These are phyloP conservation scores for Sminthurides bifidus DNA, from an alignment of 1,140 invertebrate species.

Conservation along the genomic window DNA sequence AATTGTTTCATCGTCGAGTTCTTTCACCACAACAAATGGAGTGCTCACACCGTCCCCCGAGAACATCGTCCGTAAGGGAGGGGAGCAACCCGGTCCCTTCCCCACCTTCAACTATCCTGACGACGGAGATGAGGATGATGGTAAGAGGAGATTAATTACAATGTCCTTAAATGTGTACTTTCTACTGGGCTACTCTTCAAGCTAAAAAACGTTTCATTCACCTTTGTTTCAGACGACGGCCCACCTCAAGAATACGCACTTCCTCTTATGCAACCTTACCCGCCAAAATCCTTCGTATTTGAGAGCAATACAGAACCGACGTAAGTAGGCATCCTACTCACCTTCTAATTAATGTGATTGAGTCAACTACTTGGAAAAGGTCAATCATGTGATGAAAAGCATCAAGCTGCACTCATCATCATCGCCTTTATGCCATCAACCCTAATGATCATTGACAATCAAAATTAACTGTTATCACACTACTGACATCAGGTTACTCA, in stretches of 20 bases:
- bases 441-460: no score
- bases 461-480: no score
- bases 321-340: no score
- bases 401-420: no score
- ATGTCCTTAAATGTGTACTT: background rate
- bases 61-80: background rate
- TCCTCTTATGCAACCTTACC: constrained; percentile 55
- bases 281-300: constrained; percentile 42
- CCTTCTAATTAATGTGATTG: no score
- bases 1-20: background rate
- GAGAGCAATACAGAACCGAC: constrained; percentile 51
- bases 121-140: background rate
- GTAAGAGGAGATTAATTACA: constrained; percentile 1
- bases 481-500: no score
- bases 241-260: constrained; percentile 43
- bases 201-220: constrained; percentile 1
- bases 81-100: background rate
- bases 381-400: no score
- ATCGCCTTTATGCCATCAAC: no score
- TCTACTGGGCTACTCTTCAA: background rate
- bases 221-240: constrained; percentile 16
- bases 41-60: no score
- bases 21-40: background rate
- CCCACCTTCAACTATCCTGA: no score
- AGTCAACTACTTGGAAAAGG: no score